Conservation (phyloP, 2,113 vertebrate species). For the Lasiurus borealis region DNA sequence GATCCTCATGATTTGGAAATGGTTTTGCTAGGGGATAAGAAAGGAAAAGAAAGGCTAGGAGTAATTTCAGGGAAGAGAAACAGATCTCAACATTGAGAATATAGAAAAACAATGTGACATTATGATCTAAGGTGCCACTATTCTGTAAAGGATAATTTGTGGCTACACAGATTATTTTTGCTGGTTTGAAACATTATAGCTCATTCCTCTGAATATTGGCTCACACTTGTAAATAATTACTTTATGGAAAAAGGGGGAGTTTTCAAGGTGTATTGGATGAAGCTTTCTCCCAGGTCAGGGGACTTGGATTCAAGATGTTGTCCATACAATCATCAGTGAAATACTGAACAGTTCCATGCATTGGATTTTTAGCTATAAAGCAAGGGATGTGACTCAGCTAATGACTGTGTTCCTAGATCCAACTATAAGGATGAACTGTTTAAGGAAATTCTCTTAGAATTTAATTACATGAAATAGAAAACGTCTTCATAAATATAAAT, state of each 20-base stretch:
- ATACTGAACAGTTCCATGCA: not conserved
- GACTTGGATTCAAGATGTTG: not conserved
- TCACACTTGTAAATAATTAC: not conserved
- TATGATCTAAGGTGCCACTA: not conserved
- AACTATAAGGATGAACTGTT: not conserved
- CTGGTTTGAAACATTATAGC: not conserved
- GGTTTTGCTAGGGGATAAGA: not conserved
- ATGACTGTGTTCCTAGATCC: not conserved
- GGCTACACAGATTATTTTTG: not conserved
- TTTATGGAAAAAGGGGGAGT: not conserved
- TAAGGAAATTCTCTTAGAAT: slow-evolving; percentile 13
- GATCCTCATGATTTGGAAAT: not conserved
- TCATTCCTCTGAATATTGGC: not conserved
- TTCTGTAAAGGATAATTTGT: not conserved
- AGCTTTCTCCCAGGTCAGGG: not conserved
- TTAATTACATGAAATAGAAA: not conserved
- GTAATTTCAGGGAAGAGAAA: not conserved
- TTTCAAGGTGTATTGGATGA: not conserved
- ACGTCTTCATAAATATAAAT: not conserved
- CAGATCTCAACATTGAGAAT: not conserved
- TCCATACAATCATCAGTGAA: not conserved
- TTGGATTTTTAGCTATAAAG: not conserved
- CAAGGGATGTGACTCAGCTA: not conserved
- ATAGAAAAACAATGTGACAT: not conserved
- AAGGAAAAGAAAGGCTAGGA: not conserved